Percentiles rank a stretch among this genome's conserved stretches.
Conservation (phyloP, 2,113 vertebrate species). For the Alethe diademata region DNA sequence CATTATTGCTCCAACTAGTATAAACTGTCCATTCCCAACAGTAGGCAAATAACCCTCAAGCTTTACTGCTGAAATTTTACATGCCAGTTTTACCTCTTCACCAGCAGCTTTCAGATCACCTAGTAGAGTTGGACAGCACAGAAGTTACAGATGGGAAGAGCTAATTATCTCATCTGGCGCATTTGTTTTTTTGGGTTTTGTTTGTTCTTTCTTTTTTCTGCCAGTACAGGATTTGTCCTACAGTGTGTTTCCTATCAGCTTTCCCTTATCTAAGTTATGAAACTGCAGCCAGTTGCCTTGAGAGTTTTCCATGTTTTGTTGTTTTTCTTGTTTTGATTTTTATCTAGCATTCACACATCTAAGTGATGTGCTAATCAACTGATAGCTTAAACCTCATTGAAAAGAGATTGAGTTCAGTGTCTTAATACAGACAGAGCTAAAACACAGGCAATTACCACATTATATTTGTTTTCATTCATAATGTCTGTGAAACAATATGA, state of each 20-base stretch:
- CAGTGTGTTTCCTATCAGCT: background rate
- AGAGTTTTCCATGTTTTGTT: background rate
- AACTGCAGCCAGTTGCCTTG: background rate
- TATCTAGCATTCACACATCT: background rate
- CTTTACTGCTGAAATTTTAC: background rate
- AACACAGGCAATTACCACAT: background rate
- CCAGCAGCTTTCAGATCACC: background rate
- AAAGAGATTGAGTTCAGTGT: background rate
- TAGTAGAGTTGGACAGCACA: background rate
- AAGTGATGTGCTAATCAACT: background rate
- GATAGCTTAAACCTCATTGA: background rate
- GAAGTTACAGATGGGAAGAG: background rate
- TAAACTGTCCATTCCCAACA: background rate
- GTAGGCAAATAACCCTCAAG: background rate
- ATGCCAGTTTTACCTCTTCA: background rate
- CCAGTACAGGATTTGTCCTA: background rate
- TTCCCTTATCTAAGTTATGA: background rate
- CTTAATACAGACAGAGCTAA: background rate
- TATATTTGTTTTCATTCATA: background rate
- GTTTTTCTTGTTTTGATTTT: background rate
- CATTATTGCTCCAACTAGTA: background rate
- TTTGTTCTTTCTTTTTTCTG: background rate
- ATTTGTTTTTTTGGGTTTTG: background rate
- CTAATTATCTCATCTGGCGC: background rate
- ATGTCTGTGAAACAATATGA: accelerated